phyloP scores from a whole-genome alignment of 1,140 invertebrate genomes.

The Bombus picipes region DNA sequence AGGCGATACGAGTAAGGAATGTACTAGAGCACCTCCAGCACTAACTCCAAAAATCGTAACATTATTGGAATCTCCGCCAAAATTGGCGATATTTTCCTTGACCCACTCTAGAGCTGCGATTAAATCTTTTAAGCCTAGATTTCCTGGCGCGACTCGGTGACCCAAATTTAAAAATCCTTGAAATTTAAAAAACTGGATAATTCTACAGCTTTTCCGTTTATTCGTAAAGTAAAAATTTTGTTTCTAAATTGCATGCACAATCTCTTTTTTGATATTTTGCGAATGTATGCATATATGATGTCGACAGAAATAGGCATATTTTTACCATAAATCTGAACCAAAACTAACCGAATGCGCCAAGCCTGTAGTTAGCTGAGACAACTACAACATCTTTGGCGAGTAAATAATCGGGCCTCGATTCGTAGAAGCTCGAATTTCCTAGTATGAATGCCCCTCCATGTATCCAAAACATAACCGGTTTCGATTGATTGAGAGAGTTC shows the following conservation, averaged over 20 bases:
- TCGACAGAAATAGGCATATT: no score
- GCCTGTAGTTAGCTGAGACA: constrained; percentile 84
- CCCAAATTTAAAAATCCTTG: constrained; percentile 73
- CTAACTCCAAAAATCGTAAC: constrained; percentile 87
- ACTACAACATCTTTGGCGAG: constrained; percentile 83
- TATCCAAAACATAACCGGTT: constrained; percentile 82
- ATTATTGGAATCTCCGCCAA: constrained; percentile 85
- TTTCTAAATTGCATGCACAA: neutral
- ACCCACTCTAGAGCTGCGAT: constrained; percentile 85
- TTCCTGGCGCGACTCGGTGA: constrained; percentile 75
- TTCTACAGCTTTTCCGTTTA: neutral
- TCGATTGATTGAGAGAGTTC: constrained; percentile 73
- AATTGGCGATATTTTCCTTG: constrained; percentile 85
- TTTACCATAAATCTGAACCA: neutral
- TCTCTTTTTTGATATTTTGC: no score
- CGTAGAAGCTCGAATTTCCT: constrained; percentile 77
- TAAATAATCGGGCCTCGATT: constrained; percentile 81
- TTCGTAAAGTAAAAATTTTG: neutral
- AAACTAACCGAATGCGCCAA: constrained; percentile 81
- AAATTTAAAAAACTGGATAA: neutral
- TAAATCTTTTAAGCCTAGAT: constrained; percentile 84
- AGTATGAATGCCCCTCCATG: constrained; percentile 85
- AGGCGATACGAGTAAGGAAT: constrained; percentile 64
- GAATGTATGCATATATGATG: no score
- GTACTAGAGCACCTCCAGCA: constrained; percentile 81